A percentile compares a stretch with the other conserved stretches of the same genome.
These are phyloP conservation scores for Pseudotriccus pelzelni DNA, from an alignment of 2,797 vertebrate species.

Conservation along the genomic window DNA sequence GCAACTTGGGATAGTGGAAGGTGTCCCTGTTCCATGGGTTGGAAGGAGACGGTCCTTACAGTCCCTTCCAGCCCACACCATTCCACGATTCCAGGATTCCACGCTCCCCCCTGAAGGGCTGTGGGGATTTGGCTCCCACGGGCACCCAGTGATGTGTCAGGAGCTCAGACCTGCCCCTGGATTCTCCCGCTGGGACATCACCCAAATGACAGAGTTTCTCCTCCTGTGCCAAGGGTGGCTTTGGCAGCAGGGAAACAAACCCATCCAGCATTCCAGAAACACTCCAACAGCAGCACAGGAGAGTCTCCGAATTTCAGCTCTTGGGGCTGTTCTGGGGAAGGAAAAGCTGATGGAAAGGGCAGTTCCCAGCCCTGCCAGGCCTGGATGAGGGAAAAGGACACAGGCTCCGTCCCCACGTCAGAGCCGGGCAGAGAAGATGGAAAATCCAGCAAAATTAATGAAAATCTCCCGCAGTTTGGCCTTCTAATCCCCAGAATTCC, in stretches of 20 bases:
- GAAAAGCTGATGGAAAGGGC: neutral
- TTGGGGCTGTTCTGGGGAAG: neutral
- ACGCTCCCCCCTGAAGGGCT: neutral
- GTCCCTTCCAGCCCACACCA: neutral
- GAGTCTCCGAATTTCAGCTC: neutral
- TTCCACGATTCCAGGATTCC: neutral
- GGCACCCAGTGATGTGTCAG: rapidly evolving
- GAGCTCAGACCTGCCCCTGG: neutral
- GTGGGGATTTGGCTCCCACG: rapidly evolving
- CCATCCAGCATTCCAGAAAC: rapidly evolving
- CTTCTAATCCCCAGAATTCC: neutral
- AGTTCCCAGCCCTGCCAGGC: neutral
- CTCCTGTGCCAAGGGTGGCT: rapidly evolving
- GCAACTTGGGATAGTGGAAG: neutral
- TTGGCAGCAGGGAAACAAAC: neutral
- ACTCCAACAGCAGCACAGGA: neutral
- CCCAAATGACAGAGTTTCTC: neutral
- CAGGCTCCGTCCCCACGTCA: rapidly evolving
- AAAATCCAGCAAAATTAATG: neutral
- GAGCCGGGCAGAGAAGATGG: neutral
- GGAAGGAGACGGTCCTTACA: neutral
- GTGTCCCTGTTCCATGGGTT: neutral
- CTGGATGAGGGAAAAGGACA: neutral
- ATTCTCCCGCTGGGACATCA: neutral
- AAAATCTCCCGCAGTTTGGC: neutral